Base-by-base conservation (phyloP, 2,888 invertebrate genomes). In the Scaptomyza parva region DNA sequence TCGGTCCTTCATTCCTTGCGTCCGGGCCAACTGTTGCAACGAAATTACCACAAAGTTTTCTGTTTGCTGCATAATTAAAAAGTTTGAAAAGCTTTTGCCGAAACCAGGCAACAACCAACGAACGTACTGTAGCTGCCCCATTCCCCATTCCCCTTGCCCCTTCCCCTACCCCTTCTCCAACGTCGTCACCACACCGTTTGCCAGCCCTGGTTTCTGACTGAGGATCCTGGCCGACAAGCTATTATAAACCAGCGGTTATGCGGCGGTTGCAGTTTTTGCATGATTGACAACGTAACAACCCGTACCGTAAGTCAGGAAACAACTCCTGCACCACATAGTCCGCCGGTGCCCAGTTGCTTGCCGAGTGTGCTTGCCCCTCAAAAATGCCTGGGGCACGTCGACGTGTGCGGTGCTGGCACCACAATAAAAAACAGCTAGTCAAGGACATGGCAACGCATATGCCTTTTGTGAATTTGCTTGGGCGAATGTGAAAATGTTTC, bases 41-140 rank as follows among this genome's bases (percentile, higher is more conserved):
- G 73, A 86, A 86, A 86, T 85, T 80, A 84, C 86, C 85, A 53
- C 86, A 85, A 85, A 85, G 77, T 84, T 85, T 86, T 85, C 84
- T 86, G 86, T 85, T 86, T 85, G 79, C 85, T 85, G 85, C 85
- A 85, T 85, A 85, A 85, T 85, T 85, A 85, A 85, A 85, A 85
- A 86, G 86, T 85, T 85, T 84, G 79, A 84, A 85, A 85, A 86
- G 86, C 86, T 86, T 84, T 81, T 77, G 83, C 83, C 80, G 78
- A 85, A 83, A 86, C 78, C 83, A 86, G 76, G 79, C 80, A 83
- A 82, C 83, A 70, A 57, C 44, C 73, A 69, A 47, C 73, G 48
- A 69, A 47, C 73, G 48, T 24, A 52, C 37, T 54, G 48, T 28
- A 37, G 40, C 51, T 11, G 14, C 30, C 30, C n/a, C 52, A 4